Percentiles rank a stretch among this genome's conserved stretches.
phyloP scores from a whole-genome alignment of 2,888 invertebrate genomes.

The Ornithoptera alexandrae region DNA sequence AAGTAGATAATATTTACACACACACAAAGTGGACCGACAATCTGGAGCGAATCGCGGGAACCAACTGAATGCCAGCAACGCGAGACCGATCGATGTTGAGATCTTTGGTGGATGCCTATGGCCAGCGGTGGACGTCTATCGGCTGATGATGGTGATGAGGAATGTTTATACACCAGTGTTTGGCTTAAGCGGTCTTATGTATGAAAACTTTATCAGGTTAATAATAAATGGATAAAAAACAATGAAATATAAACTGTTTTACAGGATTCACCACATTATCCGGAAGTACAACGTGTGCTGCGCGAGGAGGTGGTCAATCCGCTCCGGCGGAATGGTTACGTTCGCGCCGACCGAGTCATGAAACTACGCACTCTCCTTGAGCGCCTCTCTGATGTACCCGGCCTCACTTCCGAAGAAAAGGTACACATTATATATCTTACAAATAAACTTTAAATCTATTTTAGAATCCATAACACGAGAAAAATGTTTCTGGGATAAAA shows the following conservation, averaged over 20 bases:
- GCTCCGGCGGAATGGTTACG: slow-evolving; percentile 92
- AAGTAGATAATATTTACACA: too few relatives aligned
- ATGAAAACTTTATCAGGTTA: too few relatives aligned
- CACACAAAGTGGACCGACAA: too few relatives aligned
- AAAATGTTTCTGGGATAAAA: not conserved
- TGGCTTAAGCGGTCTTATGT: too few relatives aligned
- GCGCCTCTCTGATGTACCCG: slow-evolving; percentile 92
- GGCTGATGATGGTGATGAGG: too few relatives aligned
- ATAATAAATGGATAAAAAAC: too few relatives aligned
- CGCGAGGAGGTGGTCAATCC: slow-evolving; percentile 98
- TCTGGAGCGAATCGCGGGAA: too few relatives aligned
- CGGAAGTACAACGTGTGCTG: slow-evolving; percentile 90
- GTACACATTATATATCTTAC: slow-evolving; percentile 55
- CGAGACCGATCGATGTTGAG: too few relatives aligned
- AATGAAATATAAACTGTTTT: not conserved
- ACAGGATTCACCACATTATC: slow-evolving; percentile 80
- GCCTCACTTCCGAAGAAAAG: slow-evolving; percentile 95
- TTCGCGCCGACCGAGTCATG: slow-evolving; percentile 97
- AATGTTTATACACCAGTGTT: too few relatives aligned
- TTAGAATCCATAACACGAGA: not conserved
- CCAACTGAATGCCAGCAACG: too few relatives aligned
- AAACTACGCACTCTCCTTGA: slow-evolving; percentile 93
- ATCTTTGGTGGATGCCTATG: too few relatives aligned
- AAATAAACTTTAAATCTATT: not conserved
- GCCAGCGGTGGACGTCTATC: too few relatives aligned